Evolutionary conservation across 1,140 invertebrate genomes (phyloP).

Genomic region (Drosophila sp.): DNA sequence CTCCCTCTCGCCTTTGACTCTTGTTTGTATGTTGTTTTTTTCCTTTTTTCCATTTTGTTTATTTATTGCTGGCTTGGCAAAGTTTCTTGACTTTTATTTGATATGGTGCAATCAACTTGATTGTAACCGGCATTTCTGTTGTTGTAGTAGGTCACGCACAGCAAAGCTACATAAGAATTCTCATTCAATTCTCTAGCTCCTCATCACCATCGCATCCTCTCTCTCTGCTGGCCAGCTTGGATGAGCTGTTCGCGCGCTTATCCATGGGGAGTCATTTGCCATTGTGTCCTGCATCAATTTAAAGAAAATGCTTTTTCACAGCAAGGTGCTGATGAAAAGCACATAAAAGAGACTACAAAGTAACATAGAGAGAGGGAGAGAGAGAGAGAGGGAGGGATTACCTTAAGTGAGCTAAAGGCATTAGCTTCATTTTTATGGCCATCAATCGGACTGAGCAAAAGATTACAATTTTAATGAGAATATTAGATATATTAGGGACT

Average conservation of each 20-base stretch:
- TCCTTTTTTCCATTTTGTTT: conserved; percentile 12
- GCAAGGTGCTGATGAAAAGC: conserved; percentile 32
- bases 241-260: neutral
- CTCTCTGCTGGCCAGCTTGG: neutral
- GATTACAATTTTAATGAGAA: neutral
- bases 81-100: conserved; percentile 39
- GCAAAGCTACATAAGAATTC: neutral
- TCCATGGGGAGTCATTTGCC: conserved; percentile 31
- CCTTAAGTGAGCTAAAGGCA: conserved; percentile 10
- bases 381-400: neutral
- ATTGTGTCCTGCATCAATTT: conserved; percentile 6
- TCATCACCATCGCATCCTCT: neutral
- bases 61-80: conserved; percentile 29
- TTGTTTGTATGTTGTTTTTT: conserved; percentile 3
- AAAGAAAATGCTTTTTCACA: neutral
- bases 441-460: conserved; percentile 1
- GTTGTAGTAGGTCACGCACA: conserved; percentile 45
- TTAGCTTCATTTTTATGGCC: conserved; percentile 9
- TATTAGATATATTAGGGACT: neutral
- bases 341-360: conserved; percentile 1
- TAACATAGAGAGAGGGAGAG: neutral
- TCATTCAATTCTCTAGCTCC: neutral
- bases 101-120: conserved; percentile 26
- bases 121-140: conserved; percentile 16
- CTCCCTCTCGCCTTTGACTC: neutral